Evolutionary conservation across 2,797 vertebrate species (phyloP).

Genomic region (Hyperoplus immaculatus): DNA sequence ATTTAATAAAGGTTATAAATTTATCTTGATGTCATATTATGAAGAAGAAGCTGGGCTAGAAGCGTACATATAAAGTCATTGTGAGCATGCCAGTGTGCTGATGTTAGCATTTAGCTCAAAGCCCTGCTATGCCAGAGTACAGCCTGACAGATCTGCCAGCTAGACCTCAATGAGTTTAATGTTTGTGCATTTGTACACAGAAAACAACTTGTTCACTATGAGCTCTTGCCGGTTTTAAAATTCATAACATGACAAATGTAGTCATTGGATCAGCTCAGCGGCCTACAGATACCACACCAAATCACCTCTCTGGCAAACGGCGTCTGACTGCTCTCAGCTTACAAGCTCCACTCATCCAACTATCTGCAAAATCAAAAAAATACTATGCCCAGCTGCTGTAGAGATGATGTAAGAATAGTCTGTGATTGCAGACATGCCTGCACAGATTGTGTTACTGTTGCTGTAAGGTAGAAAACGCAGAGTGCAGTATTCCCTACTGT

Average conservation of each 20-base stretch:
- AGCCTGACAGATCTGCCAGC: conserved; percentile 1
- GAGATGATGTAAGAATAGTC: conserved; percentile 23
- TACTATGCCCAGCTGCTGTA: conserved; percentile 42
- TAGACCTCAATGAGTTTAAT: background rate
- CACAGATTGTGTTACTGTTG: conserved; percentile 8
- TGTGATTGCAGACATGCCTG: conserved; percentile 13
- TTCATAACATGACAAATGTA: conserved; percentile 41
- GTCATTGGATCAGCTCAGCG: conserved; percentile 45
- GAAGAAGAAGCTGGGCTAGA: background rate
- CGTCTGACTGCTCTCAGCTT: conserved; percentile 53
- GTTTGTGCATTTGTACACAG: background rate
- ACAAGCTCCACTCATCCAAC: conserved; percentile 55
- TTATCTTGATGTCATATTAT: too few species aligned
- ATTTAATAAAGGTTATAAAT: background rate
- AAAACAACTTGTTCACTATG: background rate
- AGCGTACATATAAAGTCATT: background rate
- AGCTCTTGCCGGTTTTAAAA: conserved; percentile 2
- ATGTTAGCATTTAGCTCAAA: background rate
- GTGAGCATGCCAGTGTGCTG: background rate
- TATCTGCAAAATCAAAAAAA: conserved; percentile 43
- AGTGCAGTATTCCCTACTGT: background rate
- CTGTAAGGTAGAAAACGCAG: conserved; percentile 1
- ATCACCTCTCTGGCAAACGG: conserved; percentile 44
- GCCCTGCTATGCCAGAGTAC: background rate
- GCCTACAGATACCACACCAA: conserved; percentile 40